Evolutionary conservation across 2,888 invertebrate genomes (phyloP), one percentile per base, ranked within the genome.

Genomic region (Troilus luridus): DNA sequence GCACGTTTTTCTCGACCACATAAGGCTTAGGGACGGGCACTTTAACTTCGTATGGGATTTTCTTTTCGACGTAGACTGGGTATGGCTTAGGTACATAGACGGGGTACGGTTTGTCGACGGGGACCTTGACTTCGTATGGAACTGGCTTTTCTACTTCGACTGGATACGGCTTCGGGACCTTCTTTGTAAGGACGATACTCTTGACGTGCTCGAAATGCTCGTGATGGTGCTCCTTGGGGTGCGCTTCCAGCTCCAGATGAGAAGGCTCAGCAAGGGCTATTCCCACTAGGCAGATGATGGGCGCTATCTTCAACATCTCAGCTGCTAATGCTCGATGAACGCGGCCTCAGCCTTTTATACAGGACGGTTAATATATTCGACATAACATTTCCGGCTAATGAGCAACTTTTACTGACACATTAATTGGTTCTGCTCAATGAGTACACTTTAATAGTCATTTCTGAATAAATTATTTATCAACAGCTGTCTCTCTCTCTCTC

Each of bases 1-100:
- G 85, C 10, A 85, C 85, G 0, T 85, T 85, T 14, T 85, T 85
- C 56, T 85, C 85, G 56, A 85, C 85, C n/a, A 85, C 56, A n/a
- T 56, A 85, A n/a, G 85, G 85, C n/a, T 85, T 85, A 10, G 85
- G 85, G 5, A 85, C 85, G 1, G 85, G 56, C 9, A 85, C 85
- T 85, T 85, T 85, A 1, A 85, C 85, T 56, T 85, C 85, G 14
- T 85, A 85, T 0, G 85, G 85, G n/a, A 85, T n/a, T 56, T 85
- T 85, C 85, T 85, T 85, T 14, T 85, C 85, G 85, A 85, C 85
- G 58, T 85, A 85, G 56, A 85, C 85, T n/a, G 54, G 54, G 19
- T 85, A 85, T 6, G 85, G 85, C 27, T 85, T 85, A 5, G 85
- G 56, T 11, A 85, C 85, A 56, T 85, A 85, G 21, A 85, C 85